Evolutionary conservation across 2,888 invertebrate species (phyloP), one percentile per base, ranked within the genome.

Genomic region (Tortrix viridana): DNA sequence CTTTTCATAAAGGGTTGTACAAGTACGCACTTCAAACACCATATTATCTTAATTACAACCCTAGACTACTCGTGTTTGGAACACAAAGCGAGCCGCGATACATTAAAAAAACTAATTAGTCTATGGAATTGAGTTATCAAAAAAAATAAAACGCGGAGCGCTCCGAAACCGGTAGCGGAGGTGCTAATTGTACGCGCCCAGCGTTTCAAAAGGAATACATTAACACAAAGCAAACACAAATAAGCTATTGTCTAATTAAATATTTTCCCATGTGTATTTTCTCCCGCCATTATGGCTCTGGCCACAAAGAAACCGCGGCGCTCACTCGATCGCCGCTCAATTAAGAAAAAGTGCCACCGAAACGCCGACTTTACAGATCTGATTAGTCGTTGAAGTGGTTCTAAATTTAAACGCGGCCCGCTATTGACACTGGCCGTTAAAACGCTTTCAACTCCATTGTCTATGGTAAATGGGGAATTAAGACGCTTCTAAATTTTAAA

Each of bases 201-300:
- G 77, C 77, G 71, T 79, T 81, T 82, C 87, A 85, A 88, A 86
- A 86, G 84, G 81, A 82, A 80, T 85, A 86, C 91, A 92, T 91
- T 92, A 92, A 90, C 88, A 85, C 84, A 86, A 85, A 85, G 87
- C 91, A 90, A 92, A 91, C 86, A 88, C 87, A 89, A 89, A 89
- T 91, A 90, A 92, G 81, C 89, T 89, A 88, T 90, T 89, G 88
- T 89, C 86, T 92, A 91, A 91, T 92, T 91, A 91, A 89, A 91
- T 89, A 85, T 89, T 90, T 91, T 91, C 91, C 89, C 91, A 91
- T 88, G 84, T 71, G 65, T 79, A 76, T 84, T 79, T 82, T 71
- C 71, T 64, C 69, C 67, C 66, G 62, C 70, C 76, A 78, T 74
- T 80, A 80, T 77, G 77, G 74, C 73, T 69, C 71, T 74, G 67